Base-by-base conservation (phyloP, 2,888 invertebrate species). In the Athalia circularis region DNA sequence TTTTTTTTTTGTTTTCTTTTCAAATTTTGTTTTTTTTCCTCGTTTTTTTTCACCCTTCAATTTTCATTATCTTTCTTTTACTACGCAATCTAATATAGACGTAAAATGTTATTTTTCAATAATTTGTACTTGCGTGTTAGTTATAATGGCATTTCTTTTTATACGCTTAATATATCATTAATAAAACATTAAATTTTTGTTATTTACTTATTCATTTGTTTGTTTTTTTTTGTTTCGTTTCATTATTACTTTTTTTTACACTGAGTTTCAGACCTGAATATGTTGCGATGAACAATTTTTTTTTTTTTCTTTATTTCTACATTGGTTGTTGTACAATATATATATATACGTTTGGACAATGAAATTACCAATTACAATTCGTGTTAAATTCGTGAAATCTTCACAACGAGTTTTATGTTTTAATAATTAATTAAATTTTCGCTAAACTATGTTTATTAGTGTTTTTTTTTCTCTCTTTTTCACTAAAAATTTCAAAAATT, bases 71-170 rank as follows among this genome's bases (percentile, higher is more conserved):
- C 8, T 62, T 52, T 62, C 15, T 62, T 62, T 75, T 80, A 85
- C 86, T 86, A 88, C 83, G 84, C 86, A 87, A 87, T 87, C 86
- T 87, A 88, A 85, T 85, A 88, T 88, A 88, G 83, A 85, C 82
- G 86, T 85, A 87, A 86, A 86, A 74, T 67, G 82, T 80, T 81
- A 83, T 83, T 82, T 80, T 83, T 85, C 84, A 86, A 87, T 88
- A 89, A 90, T 90, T 90, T 90, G 90, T 90, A 90, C 90, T 90
- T 89, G 88, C 86, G 88, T 87, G 85, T 88, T 87, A 88, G 85
- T 87, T 85, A 86, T 88, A 88, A 88, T 89, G 90, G 88, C 88
- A 87, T 88, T 87, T 86, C 84, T 84, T 81, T 83, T 83, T 80
- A 79, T 83, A 83, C 82, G 80, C 83, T 81, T 84, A 29, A 29